These are phyloP conservation scores for Drosophila asahinai DNA, from an alignment of 1,140 invertebrate species.

Conservation along the genomic window DNA sequence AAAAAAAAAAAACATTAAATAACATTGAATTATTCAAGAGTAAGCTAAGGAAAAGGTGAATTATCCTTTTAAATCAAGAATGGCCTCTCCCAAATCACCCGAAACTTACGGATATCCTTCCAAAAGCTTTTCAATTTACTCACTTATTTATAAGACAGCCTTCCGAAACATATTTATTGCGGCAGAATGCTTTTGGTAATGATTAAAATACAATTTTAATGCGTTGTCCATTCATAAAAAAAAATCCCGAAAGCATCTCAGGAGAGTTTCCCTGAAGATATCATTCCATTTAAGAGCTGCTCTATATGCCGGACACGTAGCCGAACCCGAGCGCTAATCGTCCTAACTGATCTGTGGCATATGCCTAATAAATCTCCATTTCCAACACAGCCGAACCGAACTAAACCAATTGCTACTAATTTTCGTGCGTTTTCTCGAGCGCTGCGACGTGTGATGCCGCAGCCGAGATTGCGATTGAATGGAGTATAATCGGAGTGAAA, in stretches of 20 bases:
- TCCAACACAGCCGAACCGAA: slow-evolving; percentile 17
- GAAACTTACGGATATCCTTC: background rate
- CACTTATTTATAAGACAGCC: slow-evolving; percentile 25
- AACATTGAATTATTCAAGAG: background rate
- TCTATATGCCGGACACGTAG: slow-evolving; percentile 69
- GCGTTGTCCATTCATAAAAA: slow-evolving; percentile 37
- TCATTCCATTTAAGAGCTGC: slow-evolving; percentile 11
- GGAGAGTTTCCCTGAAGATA: slow-evolving; percentile 5
- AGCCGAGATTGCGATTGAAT: slow-evolving; percentile 52
- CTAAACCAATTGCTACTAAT: slow-evolving; percentile 76
- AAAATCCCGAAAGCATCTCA: background rate
- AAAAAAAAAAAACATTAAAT: background rate
- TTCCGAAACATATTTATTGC: slow-evolving; percentile 21
- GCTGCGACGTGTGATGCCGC: slow-evolving; percentile 61
- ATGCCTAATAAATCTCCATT: slow-evolving; percentile 79
- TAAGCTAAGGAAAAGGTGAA: background rate
- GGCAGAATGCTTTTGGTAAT: slow-evolving; percentile 3
- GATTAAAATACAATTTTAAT: slow-evolving; percentile 45
- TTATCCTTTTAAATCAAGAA: slow-evolving; percentile 3
- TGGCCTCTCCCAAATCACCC: background rate
- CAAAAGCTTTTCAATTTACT: background rate
- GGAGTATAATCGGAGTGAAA: slow-evolving; percentile 24
- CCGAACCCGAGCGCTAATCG: slow-evolving; percentile 50
- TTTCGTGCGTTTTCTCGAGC: slow-evolving; percentile 76
- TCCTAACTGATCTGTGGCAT: slow-evolving; percentile 68